A percentile compares a stretch with the other conserved stretches of the same genome.
Conservation (phyloP, 2,797 vertebrate species). For the Tamandua tetradactyla region DNA sequence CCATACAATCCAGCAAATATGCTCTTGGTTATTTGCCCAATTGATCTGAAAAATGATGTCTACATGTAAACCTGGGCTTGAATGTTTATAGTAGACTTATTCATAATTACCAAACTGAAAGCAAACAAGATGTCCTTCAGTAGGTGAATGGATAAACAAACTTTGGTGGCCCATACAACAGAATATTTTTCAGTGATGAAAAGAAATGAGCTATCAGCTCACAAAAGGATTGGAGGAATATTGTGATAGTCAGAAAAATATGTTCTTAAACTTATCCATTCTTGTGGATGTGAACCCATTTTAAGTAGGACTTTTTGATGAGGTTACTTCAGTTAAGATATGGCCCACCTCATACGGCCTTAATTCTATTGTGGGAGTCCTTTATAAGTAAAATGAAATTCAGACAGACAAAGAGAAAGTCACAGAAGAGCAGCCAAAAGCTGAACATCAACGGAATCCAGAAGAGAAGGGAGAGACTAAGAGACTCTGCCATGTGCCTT, state of each 20-base stretch:
- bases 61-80: background rate
- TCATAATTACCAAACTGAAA: background rate
- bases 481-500: too few relatives aligned
- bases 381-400: too few relatives aligned
- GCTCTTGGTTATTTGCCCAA: background rate
- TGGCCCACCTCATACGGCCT: too few relatives aligned
- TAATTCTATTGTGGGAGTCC: too few relatives aligned
- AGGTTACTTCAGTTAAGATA: too few relatives aligned
- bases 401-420: too few relatives aligned
- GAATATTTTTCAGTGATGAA: background rate
- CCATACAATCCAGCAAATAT: background rate
- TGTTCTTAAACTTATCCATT: too few relatives aligned
- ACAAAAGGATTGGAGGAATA: background rate
- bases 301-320: too few relatives aligned
- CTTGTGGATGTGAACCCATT: too few relatives aligned
- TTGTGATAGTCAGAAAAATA: background rate
- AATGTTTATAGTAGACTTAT: background rate
- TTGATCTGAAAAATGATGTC: background rate
- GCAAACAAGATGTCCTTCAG: background rate
- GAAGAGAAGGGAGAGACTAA: too few relatives aligned
- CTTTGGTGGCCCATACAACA: background rate
- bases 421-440: too few relatives aligned
- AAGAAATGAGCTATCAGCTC: background rate
- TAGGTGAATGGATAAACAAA: background rate
- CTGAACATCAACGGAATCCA: too few relatives aligned